These are phyloP conservation scores for Eulemur albifrons DNA, from an alignment of 2,797 vertebrate species.

Conservation along the genomic window DNA sequence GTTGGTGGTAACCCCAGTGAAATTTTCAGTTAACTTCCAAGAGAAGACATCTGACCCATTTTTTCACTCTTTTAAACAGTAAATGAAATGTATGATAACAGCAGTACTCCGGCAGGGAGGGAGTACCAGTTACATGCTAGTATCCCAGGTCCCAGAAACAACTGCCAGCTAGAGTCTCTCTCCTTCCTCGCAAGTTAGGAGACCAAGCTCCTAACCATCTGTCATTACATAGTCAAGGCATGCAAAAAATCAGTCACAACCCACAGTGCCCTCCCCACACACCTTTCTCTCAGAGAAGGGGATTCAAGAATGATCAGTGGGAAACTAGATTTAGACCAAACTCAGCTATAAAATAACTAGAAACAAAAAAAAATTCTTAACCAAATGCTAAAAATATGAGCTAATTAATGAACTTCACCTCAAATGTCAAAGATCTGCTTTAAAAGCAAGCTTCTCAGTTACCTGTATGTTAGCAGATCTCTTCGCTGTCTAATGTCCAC, in stretches of 20 bases:
- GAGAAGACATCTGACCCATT: neutral
- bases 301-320: neutral
- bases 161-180: neutral
- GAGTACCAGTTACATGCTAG: neutral
- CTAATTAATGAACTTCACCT: constrained; percentile 3
- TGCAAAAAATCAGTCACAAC: neutral
- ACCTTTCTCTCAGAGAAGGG: neutral
- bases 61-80: neutral
- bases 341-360: neutral
- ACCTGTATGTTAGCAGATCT: neutral
- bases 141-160: neutral
- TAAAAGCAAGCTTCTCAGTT: neutral
- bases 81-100: neutral
- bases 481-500: neutral
- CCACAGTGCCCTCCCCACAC: neutral
- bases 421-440: neutral
- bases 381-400: neutral
- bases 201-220: neutral
- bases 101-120: neutral
- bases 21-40: constrained; percentile 3
- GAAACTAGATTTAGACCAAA: neutral
- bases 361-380: constrained; percentile 25
- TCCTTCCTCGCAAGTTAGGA: neutral
- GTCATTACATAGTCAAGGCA: neutral
- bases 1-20: neutral